A percentile compares a stretch with the other conserved stretches of the same genome.
These are phyloP conservation scores for Caenorhabditis wallacei DNA, from an alignment of 2,888 invertebrate species.

Conservation along the genomic window DNA sequence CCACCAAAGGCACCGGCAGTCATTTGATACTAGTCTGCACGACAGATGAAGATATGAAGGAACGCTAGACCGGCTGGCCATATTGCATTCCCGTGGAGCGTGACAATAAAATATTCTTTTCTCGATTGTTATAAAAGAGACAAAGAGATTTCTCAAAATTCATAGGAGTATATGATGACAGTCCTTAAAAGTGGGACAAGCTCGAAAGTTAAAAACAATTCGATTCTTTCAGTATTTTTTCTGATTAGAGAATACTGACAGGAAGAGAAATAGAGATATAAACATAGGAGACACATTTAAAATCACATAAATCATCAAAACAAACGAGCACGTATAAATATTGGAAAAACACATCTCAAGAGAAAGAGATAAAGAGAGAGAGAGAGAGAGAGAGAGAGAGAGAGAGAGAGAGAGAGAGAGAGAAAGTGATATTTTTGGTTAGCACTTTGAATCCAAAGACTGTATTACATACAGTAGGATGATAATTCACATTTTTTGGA, in stretches of 20 bases:
- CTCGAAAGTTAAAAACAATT: background rate
- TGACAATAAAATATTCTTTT: conserved; percentile 56
- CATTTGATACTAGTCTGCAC: conserved; percentile 44
- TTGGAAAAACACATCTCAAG: conserved; percentile 37
- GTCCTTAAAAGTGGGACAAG: conserved; percentile 11
- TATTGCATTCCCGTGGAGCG: conserved; percentile 57
- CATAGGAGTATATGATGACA: conserved; percentile 11
- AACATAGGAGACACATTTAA: conserved; percentile 1
- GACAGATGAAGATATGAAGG: conserved; percentile 20
- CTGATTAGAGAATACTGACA: background rate
- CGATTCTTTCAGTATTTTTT: conserved; percentile 7
- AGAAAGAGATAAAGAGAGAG: too few relatives aligned
- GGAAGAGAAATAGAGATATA: background rate
- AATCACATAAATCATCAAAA: conserved; percentile 43
- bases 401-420: too few relatives aligned
- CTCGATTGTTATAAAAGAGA: conserved; percentile 21
- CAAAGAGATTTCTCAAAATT: conserved; percentile 48
- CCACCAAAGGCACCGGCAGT: conserved; percentile 39
- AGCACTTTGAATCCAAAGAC: too few relatives aligned
- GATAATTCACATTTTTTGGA: too few relatives aligned
- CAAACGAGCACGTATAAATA: conserved; percentile 28
- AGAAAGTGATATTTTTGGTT: too few relatives aligned
- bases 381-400: too few relatives aligned
- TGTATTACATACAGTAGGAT: too few relatives aligned
- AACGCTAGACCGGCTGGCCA: conserved; percentile 28